Evolutionary conservation across 2,113 vertebrate genomes (phyloP).

Genomic region (Neopipo cinnamomea): DNA sequence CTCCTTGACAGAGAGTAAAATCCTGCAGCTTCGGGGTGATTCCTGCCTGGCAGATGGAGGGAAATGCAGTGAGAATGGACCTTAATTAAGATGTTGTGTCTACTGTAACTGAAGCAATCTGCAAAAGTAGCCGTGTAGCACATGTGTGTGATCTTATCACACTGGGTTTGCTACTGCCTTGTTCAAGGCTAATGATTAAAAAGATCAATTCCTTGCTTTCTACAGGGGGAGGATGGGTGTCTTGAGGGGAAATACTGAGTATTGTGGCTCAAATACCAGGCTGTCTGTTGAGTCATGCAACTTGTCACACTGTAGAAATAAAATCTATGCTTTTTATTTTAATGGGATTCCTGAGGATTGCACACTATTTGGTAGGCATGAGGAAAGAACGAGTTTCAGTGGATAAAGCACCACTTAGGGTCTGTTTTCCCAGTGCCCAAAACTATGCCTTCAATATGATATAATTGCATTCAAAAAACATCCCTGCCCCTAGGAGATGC

Average conservation of each 20-base stretch:
- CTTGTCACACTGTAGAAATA: background rate
- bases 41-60: constrained; percentile 2
- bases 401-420: background rate
- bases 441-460: background rate
- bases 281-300: background rate
- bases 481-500: background rate
- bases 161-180: background rate
- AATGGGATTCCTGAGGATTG: constrained; percentile 17
- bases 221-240: background rate
- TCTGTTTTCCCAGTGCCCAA: background rate
- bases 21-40: background rate
- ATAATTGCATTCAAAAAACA: background rate
- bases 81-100: constrained; percentile 57
- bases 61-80: background rate
- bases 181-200: background rate
- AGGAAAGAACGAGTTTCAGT: background rate
- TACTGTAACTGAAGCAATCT: background rate
- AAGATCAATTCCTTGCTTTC: constrained; percentile 12
- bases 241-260: constrained; percentile 31
- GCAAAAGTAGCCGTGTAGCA: background rate
- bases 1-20: background rate
- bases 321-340: background rate
- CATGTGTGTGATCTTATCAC: constrained; percentile 17
- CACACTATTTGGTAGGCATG: background rate
- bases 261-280: background rate